These are phyloP conservation scores for Corynorhinus townsendii DNA, from an alignment of 2,113 vertebrate genomes.

Conservation along the genomic window DNA sequence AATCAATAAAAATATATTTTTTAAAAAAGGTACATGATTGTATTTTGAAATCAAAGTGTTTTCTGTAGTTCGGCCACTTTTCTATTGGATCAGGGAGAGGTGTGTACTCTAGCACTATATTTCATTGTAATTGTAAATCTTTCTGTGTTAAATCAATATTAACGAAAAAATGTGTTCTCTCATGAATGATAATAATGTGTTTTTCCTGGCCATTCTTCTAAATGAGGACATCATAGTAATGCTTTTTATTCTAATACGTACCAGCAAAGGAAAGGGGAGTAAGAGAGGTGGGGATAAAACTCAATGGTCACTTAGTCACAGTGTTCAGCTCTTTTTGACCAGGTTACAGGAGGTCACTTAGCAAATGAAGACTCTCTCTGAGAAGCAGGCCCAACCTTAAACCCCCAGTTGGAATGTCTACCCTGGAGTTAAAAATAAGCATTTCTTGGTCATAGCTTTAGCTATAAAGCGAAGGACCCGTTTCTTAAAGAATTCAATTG, in stretches of 20 bases:
- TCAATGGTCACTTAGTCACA: not conserved
- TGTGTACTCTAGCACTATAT: not conserved
- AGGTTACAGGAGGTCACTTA: not conserved
- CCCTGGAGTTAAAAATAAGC: not conserved
- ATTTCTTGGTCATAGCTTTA: not conserved
- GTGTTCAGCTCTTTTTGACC: not conserved
- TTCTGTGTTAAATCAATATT: not conserved
- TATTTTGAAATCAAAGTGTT: not conserved
- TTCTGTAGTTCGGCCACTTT: not conserved
- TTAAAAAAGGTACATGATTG: not conserved
- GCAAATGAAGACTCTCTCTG: not conserved
- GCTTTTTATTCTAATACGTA: not conserved
- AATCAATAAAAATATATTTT: too few species aligned
- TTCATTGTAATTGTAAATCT: not conserved
- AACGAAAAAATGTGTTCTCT: not conserved
- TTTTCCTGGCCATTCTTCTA: not conserved
- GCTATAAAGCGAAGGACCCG: not conserved
- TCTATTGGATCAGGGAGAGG: not conserved
- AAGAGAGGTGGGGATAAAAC: not conserved
- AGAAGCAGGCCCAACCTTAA: not conserved
- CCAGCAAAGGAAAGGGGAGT: not conserved
- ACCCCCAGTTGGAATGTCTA: not conserved
- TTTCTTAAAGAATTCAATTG: not conserved
- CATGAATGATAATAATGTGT: not conserved
- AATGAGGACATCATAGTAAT: not conserved